Percentiles rank a stretch among this genome's conserved stretches.
phyloP scores from a whole-genome alignment of 2,113 vertebrate genomes.

The Corydoras maculifer region DNA sequence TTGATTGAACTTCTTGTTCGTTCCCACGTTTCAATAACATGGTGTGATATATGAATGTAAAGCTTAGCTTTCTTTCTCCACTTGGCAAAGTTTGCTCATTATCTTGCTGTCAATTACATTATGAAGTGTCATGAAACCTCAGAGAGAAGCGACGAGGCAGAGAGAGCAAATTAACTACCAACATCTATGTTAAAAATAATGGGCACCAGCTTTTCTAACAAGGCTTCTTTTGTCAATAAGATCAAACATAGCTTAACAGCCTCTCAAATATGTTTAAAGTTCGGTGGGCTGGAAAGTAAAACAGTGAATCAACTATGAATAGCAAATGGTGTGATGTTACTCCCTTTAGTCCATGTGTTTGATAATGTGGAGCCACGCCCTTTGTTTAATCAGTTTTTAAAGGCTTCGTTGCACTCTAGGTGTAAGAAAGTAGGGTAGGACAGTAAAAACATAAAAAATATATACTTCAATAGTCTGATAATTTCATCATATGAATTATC shows the following conservation, averaged over 20 bases:
- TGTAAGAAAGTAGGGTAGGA: background rate
- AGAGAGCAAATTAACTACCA: slow-evolving; percentile 32
- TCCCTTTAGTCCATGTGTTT: slow-evolving; percentile 16
- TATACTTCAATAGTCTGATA: too few relatives aligned
- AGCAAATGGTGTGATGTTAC: slow-evolving; percentile 23
- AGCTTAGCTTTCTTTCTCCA: background rate
- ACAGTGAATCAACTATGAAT: slow-evolving; percentile 31
- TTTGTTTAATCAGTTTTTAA: slow-evolving; percentile 29
- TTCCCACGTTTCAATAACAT: slow-evolving; percentile 12
- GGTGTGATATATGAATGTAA: slow-evolving; percentile 21
- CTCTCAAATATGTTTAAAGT: slow-evolving; percentile 29
- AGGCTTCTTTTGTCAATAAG: slow-evolving; percentile 12
- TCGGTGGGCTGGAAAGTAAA: background rate
- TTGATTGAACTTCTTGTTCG: background rate
- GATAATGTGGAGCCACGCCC: slow-evolving; percentile 15
- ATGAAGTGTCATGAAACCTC: slow-evolving; percentile 1
- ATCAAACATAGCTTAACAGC: slow-evolving; percentile 22
- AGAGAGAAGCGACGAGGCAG: slow-evolving; percentile 16
- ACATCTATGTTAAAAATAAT: slow-evolving; percentile 34
- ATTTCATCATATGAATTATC: background rate
- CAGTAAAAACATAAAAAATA: too few relatives aligned
- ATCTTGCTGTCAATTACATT: slow-evolving; percentile 31
- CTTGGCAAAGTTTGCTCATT: slow-evolving; percentile 25
- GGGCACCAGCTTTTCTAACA: slow-evolving; percentile 35
- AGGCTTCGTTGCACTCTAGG: background rate